phyloP scores from a whole-genome alignment of 2,113 vertebrate genomes.

The Oreochromis spilurus region DNA sequence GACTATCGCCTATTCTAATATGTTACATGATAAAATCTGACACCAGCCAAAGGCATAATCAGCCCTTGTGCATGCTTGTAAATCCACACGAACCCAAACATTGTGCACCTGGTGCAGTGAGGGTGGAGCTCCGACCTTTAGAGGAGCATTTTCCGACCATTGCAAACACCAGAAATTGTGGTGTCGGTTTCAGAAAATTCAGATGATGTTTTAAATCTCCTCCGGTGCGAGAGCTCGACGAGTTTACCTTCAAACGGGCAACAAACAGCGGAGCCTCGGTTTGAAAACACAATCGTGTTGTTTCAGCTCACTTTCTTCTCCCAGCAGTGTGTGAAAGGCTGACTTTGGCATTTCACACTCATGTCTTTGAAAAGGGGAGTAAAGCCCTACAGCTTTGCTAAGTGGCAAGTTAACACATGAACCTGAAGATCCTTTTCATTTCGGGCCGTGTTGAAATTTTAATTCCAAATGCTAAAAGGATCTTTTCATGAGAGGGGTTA shows the following conservation, averaged over 20 bases:
- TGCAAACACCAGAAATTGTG: neutral
- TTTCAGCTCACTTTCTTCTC: slow-evolving; percentile 30
- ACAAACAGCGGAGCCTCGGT: neutral
- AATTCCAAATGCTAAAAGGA: slow-evolving; percentile 13
- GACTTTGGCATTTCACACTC: slow-evolving; percentile 39
- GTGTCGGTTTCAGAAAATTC: neutral
- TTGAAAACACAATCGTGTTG: neutral
- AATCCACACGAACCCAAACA: neutral
- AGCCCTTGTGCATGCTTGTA: neutral
- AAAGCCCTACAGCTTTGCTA: slow-evolving; percentile 59
- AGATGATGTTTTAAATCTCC: neutral
- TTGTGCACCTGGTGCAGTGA: slow-evolving; percentile 21
- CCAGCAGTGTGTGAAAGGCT: slow-evolving; percentile 10
- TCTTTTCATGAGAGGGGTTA: slow-evolving; percentile 10
- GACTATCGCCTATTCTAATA: neutral
- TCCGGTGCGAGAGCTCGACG: neutral
- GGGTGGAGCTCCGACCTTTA: neutral
- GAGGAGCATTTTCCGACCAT: neutral
- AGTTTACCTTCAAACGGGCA: neutral
- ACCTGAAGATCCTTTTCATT: slow-evolving; percentile 49
- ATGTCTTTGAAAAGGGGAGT: slow-evolving; percentile 37
- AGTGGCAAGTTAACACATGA: slow-evolving; percentile 68
- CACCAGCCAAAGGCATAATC: neutral
- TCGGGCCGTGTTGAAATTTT: slow-evolving; percentile 47
- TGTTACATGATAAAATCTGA: neutral